phyloP scores from a whole-genome alignment of 2,113 vertebrate species.

The Phylloscopus whistleri region DNA sequence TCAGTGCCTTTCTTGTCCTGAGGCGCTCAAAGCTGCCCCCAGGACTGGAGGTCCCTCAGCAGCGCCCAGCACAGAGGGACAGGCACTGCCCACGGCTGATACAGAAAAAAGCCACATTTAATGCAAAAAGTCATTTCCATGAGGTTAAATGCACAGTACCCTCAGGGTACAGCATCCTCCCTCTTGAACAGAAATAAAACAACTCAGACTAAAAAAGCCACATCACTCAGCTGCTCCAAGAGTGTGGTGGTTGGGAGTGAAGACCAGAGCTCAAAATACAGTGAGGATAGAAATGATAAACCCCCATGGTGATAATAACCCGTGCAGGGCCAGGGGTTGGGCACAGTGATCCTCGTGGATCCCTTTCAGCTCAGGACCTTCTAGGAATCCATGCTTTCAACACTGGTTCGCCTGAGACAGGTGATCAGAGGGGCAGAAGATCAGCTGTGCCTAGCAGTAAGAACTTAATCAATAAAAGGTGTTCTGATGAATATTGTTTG shows the following conservation, averaged over 20 bases:
- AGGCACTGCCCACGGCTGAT: not conserved
- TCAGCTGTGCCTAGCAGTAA: not conserved
- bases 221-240: not conserved
- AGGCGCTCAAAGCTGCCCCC: not conserved
- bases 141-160: too few species aligned
- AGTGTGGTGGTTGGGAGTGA: not conserved
- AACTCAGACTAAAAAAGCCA: rapidly evolving
- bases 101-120: not conserved
- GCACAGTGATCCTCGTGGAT: not conserved
- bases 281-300: rapidly evolving
- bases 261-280: rapidly evolving
- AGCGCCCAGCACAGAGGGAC: not conserved
- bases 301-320: not conserved
- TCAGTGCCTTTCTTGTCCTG: rapidly evolving
- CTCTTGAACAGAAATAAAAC: not conserved
- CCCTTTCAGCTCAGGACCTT: not conserved
- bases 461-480: not conserved
- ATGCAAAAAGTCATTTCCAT: rapidly evolving
- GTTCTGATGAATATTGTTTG: not conserved
- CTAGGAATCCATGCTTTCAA: rapidly evolving
- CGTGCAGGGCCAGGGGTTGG: not conserved
- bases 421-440: not conserved
- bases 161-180: too few species aligned
- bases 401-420: rapidly evolving
- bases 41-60: not conserved